Conservation (phyloP, 2,888 invertebrate species). For the Acanthosepion esculentum region DNA sequence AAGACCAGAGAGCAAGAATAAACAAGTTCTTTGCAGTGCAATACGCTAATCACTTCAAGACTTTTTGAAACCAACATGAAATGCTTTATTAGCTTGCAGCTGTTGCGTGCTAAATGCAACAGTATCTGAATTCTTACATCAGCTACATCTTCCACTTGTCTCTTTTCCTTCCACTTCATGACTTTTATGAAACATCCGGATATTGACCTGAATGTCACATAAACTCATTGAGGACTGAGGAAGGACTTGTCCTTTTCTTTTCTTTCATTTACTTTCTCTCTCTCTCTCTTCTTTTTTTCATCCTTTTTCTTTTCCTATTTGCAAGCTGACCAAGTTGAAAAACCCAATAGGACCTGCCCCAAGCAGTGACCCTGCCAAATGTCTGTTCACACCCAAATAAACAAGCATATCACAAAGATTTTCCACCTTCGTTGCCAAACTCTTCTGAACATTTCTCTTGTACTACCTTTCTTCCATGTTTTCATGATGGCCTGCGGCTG, state of each 20-base stretch:
- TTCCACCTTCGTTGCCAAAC: neutral
- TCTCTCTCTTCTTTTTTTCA: neutral
- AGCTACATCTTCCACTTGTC: conserved; percentile 2
- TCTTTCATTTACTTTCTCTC: neutral
- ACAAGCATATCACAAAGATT: conserved; percentile 22
- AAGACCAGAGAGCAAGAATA: neutral
- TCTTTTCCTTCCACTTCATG: neutral
- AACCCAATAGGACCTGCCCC: neutral
- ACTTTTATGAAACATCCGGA: neutral
- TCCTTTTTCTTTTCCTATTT: neutral
- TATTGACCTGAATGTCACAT: conserved; percentile 9
- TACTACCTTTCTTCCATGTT: neutral
- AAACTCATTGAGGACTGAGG: neutral
- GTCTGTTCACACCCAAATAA: conserved; percentile 33
- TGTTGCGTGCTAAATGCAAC: conserved; percentile 18
- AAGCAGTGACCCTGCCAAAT: neutral
- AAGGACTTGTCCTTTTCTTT: neutral
- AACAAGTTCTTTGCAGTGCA: neutral
- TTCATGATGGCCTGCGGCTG: neutral
- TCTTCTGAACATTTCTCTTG: neutral
- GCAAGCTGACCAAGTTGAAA: conserved; percentile 7
- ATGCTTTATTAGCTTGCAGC: conserved; percentile 15
- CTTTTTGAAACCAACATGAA: neutral
- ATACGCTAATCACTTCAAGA: neutral
- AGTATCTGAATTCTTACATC: neutral